Evolutionary conservation across 2,888 invertebrate species (phyloP).

Genomic region (Holacanthella duospinosa): DNA sequence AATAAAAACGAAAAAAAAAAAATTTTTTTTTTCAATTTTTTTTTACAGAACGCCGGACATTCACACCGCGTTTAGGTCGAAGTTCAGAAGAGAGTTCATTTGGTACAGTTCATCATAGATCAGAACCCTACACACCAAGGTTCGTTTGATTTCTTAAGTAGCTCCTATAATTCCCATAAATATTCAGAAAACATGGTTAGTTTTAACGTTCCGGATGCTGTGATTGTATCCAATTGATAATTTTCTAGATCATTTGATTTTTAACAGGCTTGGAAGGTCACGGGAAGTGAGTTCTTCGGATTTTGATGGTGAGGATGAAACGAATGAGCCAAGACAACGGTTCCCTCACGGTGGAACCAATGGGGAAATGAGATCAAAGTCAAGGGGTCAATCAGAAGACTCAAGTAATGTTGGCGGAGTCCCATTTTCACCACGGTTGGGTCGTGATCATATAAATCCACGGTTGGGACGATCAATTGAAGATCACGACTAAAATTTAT

Average conservation of each 20-base stretch:
- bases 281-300: too few relatives aligned
- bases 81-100: not conserved
- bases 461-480: not conserved
- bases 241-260: too few relatives aligned
- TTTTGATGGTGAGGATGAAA: not conserved
- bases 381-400: too few relatives aligned
- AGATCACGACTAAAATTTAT: not conserved
- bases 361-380: too few relatives aligned
- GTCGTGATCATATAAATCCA: not conserved
- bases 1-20: too few relatives aligned
- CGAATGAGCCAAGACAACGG: not conserved
- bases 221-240: too few relatives aligned
- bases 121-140: not conserved
- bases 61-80: not conserved
- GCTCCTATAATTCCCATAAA: not conserved
- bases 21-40: too few relatives aligned
- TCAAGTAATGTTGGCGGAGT: not conserved
- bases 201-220: too few relatives aligned
- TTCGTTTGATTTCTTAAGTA: too few relatives aligned
- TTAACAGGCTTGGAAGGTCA: not conserved
- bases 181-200: too few relatives aligned
- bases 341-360: not conserved
- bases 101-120: not conserved
- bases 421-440: not conserved
- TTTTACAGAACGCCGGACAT: not conserved